Evolutionary conservation across 2,797 vertebrate genomes (phyloP), one percentile per base, ranked within the genome.

Genomic region (Chanos chanos): DNA sequence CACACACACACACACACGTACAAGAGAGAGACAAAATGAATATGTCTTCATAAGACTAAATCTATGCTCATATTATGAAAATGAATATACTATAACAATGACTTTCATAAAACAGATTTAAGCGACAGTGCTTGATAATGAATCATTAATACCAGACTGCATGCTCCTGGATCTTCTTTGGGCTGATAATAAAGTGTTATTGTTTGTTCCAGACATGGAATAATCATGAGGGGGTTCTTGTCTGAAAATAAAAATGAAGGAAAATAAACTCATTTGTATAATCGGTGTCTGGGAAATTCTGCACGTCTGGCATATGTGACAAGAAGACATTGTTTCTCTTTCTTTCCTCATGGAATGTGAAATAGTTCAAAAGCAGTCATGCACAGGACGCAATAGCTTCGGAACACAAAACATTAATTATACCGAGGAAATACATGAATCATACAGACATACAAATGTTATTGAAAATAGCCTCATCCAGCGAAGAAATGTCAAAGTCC

Each of bases 201-300:
- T 15, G 15, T 66, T 22, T 45, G 5, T 18, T 10, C 51, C 31
- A 31, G n/a, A n/a, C n/a, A 31, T 15, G 13, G 22, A 40, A 18
- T 12, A 28, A 4, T 9, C 9, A 3, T 21, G 21, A 40, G n/a
- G 19, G 7, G 9, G 3, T 7, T 31, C 22, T 1, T 22, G n/a
- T 19, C 60, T 53, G 21, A 39, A 31, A 40, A 50, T 30, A 28
- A 19, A 19, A 51, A n/a, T n/a, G n/a, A n/a, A n/a, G n/a, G n/a
- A n/a, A n/a, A n/a, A n/a, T n/a, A n/a, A n/a, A n/a, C n/a, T n/a
- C n/a, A n/a, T n/a, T n/a, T n/a, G n/a, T n/a, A n/a, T n/a, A n/a
- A n/a, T n/a, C n/a, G n/a, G n/a, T n/a, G 15, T 6, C 30, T n/a
- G 30, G 30, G 16, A 12, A 21, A 34, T n/a, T 34, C 18, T 34